Conservation (phyloP, 2,113 vertebrate genomes). For the Potamarius usumacintae region DNA sequence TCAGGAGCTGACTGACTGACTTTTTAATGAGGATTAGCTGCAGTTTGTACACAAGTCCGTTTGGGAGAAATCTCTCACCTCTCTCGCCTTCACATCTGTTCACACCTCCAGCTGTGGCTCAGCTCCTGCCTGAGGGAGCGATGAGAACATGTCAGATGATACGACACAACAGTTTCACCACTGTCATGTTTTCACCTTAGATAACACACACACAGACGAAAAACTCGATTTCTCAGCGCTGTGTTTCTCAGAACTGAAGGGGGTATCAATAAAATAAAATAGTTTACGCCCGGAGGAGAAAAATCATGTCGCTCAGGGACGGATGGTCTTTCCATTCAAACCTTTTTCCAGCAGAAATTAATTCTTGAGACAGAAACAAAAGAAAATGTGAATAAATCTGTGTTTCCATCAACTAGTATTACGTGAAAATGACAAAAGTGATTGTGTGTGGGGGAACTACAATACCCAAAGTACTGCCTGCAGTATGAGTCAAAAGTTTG, state of each 20-base stretch:
- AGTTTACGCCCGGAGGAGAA: neutral
- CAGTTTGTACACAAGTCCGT: neutral
- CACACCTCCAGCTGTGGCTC: neutral
- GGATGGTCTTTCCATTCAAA: too few relatives aligned
- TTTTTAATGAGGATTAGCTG: slow-evolving; percentile 20
- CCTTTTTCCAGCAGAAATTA: too few relatives aligned
- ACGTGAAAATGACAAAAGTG: neutral
- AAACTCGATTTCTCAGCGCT: neutral
- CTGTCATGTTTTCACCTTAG: neutral
- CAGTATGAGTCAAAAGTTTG: too few relatives aligned
- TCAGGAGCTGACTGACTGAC: neutral
- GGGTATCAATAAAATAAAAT: neutral
- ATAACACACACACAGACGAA: neutral
- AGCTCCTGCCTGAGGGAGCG: neutral
- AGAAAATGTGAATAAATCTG: neutral
- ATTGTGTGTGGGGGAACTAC: neutral
- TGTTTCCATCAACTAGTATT: neutral
- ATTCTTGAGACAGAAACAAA: neutral
- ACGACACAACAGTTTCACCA: neutral
- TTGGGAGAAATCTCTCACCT: slow-evolving; percentile 3
- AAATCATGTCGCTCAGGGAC: neutral
- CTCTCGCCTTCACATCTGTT: slow-evolving; percentile 8
- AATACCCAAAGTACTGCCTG: neutral
- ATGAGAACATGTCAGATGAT: neutral
- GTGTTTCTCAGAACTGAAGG: neutral